Evolutionary conservation across 2,113 vertebrate species (phyloP).

Genomic region (Phoxinus phoxinus): DNA sequence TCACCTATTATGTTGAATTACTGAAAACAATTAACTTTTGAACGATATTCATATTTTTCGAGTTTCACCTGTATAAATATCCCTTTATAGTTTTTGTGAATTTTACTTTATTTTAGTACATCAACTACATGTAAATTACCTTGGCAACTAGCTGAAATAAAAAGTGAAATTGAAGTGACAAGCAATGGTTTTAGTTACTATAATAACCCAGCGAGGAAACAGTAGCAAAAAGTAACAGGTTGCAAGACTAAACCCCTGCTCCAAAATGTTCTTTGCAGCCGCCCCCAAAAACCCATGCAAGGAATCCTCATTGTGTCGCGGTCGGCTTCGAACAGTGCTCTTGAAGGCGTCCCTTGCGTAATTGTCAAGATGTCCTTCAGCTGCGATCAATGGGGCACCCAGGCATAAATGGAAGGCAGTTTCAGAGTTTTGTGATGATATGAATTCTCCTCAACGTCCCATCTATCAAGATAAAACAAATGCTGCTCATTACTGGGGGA

Average conservation of each 20-base stretch:
- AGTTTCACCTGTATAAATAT: too few species aligned
- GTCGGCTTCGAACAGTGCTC: slow-evolving; percentile 24
- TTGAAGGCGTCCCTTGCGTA: slow-evolving; percentile 35
- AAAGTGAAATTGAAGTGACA: too few species aligned
- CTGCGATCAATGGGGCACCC: slow-evolving; percentile 40
- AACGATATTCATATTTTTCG: too few species aligned
- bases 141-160: too few species aligned
- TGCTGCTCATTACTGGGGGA: slow-evolving; percentile 66
- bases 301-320: background rate
- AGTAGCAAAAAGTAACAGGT: slow-evolving; percentile 34
- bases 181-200: too few species aligned
- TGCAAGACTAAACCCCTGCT: slow-evolving; percentile 16
- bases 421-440: slow-evolving; percentile 52
- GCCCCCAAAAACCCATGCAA: background rate
- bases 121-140: too few species aligned
- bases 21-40: too few species aligned
- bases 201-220: background rate
- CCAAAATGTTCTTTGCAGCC: background rate
- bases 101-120: too few species aligned
- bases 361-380: slow-evolving; percentile 57
- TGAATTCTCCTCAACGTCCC: slow-evolving; percentile 60
- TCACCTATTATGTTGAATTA: too few species aligned
- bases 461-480: slow-evolving; percentile 73
- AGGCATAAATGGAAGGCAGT: slow-evolving; percentile 40
- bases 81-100: too few species aligned